Percentiles rank a stretch among this genome's conserved stretches.
Evolutionary conservation across 2,113 vertebrate species (phyloP).

Genomic region (Heterotilapia buettikoferi): DNA sequence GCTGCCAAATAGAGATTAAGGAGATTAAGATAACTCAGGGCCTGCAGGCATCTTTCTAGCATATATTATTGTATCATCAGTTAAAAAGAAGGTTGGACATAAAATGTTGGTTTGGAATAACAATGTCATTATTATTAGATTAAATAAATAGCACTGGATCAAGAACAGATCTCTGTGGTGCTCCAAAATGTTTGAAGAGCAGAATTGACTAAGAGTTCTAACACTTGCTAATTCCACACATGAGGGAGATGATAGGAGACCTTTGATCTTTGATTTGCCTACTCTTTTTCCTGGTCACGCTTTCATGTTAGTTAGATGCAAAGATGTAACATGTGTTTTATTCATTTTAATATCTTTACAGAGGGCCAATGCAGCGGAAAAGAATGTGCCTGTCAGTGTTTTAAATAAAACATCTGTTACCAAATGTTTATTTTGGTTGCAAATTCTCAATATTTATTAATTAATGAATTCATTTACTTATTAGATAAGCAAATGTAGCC

Average conservation of each 20-base stretch:
- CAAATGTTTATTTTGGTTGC: rapidly evolving
- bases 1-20: rapidly evolving
- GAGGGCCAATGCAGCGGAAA: background rate
- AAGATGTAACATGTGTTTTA: background rate
- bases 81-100: background rate
- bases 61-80: background rate
- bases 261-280: background rate
- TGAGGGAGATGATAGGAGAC: rapidly evolving
- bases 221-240: background rate
- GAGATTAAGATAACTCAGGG: background rate
- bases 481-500: background rate
- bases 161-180: rapidly evolving
- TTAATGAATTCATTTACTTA: background rate
- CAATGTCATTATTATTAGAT: background rate
- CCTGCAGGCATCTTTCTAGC: background rate
- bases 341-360: background rate
- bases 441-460: background rate
- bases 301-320: background rate
- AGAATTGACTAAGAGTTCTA: background rate
- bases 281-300: background rate
- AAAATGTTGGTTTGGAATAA: background rate
- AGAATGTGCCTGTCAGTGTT: background rate
- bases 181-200: background rate
- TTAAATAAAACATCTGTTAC: background rate
- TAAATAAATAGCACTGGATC: background rate